Conservation (phyloP, 1,140 invertebrate genomes). For the Drosophila pachea region DNA sequence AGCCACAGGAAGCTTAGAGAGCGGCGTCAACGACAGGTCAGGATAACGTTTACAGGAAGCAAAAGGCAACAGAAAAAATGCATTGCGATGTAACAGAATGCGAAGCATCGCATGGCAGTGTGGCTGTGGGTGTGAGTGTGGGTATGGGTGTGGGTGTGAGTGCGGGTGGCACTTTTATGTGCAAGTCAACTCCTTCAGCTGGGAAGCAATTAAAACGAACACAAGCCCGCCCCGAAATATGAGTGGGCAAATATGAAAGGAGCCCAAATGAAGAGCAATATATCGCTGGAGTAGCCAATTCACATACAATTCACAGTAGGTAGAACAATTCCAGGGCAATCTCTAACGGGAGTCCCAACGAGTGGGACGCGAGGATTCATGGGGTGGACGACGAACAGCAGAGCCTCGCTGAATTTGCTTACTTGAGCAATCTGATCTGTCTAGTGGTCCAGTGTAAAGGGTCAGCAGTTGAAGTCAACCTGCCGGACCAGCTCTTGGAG, state of each 20-base stretch:
- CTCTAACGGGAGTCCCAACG: no score
- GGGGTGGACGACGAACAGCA: no score
- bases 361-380: no score
- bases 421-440: no score
- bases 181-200: slow-evolving; percentile 7
- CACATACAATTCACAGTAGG: no score
- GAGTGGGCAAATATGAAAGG: slow-evolving; percentile 4
- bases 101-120: slow-evolving; percentile 1
- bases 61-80: slow-evolving; percentile 56
- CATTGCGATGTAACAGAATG: slow-evolving; percentile 30
- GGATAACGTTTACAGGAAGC: slow-evolving; percentile 71
- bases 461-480: no score
- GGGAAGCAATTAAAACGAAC: slow-evolving; percentile 28
- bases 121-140: background rate
- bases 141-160: background rate
- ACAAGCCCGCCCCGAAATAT: slow-evolving; percentile 12
- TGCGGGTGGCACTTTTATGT: slow-evolving; percentile 12
- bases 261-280: background rate
- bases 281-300: background rate
- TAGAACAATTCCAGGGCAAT: no score
- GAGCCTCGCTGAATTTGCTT: no score
- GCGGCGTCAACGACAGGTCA: slow-evolving; percentile 45
- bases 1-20: slow-evolving; percentile 50
- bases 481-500: no score
- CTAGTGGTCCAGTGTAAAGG: no score